These are phyloP conservation scores for Oedothorax gibbosus DNA, from an alignment of 1,140 invertebrate species.

Conservation along the genomic window DNA sequence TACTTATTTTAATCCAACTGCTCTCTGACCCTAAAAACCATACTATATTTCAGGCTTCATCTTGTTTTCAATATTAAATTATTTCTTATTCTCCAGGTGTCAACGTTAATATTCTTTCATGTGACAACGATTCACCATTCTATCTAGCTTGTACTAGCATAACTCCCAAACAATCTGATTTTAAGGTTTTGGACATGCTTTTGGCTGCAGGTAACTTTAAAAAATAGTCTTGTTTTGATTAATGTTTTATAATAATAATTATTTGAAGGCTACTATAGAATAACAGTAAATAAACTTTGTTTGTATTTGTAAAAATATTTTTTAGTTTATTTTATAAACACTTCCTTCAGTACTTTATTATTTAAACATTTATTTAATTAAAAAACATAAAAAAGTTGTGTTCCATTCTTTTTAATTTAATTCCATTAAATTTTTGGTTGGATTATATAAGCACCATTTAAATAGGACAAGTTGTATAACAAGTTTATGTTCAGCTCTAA, in stretches of 20 bases:
- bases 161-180: neutral
- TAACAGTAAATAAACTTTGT: no score
- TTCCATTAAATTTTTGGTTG: neutral
- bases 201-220: slow-evolving; percentile 12
- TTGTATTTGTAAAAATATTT: neutral
- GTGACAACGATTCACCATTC: neutral
- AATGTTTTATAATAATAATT: neutral
- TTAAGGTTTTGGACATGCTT: neutral
- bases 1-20: no score
- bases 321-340: neutral
- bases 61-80: neutral
- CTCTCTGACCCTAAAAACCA: no score
- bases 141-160: slow-evolving; percentile 14
- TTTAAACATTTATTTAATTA: neutral
- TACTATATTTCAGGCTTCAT: no score
- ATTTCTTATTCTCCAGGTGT: neutral
- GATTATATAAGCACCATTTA: neutral
- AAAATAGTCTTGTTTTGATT: neutral
- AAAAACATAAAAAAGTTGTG: neutral
- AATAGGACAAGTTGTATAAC: neutral
- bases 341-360: neutral
- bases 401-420: neutral
- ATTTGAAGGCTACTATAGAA: neutral
- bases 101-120: neutral
- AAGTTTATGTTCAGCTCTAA: no score